Evolutionary conservation across 1,140 invertebrate species (phyloP).

Genomic region (Meteorus sp.): DNA sequence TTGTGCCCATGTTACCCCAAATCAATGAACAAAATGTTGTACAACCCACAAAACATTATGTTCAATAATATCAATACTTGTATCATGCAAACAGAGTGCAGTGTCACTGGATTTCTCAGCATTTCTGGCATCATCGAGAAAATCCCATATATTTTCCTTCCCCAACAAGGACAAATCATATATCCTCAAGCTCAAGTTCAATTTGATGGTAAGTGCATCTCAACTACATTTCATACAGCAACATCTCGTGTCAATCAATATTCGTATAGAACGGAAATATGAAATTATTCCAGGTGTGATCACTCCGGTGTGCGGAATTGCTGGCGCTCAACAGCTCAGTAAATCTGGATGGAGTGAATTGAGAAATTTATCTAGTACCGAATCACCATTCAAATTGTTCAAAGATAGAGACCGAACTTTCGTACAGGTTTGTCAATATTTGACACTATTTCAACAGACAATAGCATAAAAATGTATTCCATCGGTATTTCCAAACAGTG

Average conservation of each 20-base stretch:
- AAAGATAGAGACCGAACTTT: constrained; percentile 79
- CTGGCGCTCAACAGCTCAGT: constrained; percentile 77
- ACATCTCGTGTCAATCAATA: neutral
- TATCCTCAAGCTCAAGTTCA: constrained; percentile 83
- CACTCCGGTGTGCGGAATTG: constrained; percentile 84
- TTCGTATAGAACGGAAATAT: constrained; percentile 1
- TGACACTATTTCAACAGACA: neutral
- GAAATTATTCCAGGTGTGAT: constrained; percentile 63
- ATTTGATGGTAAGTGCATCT: constrained; percentile 76
- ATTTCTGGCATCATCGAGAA: constrained; percentile 71
- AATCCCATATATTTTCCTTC: constrained; percentile 83
- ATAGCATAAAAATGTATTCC: constrained; percentile 5
- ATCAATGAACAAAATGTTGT: too few species aligned
- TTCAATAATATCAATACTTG: constrained; percentile 40
- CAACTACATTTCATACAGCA: too few species aligned
- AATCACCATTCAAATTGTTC: constrained; percentile 79
- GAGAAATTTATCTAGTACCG: constrained; percentile 71
- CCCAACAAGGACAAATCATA: constrained; percentile 81
- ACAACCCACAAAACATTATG: neutral
- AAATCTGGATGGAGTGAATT: constrained; percentile 76
- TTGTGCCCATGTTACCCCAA: too few species aligned
- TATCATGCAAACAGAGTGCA: constrained; percentile 71
- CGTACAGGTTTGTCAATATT: constrained; percentile 64
- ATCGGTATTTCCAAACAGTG: constrained; percentile 64
- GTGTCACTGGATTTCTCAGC: constrained; percentile 76